Conservation (phyloP, 2,113 vertebrate genomes). For the Solea solea region DNA sequence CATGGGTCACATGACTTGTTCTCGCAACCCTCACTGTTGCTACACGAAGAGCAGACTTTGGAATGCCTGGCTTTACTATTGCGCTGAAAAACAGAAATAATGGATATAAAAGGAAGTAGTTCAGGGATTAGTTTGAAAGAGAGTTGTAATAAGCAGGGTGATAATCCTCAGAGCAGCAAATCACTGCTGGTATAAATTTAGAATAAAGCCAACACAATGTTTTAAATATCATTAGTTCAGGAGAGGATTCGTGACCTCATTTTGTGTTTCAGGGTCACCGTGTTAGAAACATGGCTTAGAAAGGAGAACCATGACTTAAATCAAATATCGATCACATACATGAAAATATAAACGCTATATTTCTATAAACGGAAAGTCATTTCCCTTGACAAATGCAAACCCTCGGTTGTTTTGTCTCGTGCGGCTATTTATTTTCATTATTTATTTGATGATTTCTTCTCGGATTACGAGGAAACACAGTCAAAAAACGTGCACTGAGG, state of each 20-base stretch:
- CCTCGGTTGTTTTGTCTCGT: slow-evolving; percentile 30
- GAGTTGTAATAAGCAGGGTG: neutral
- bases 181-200: neutral
- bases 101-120: neutral
- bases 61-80: neutral
- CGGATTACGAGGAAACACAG: slow-evolving; percentile 17
- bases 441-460: slow-evolving; percentile 44
- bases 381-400: slow-evolving; percentile 8
- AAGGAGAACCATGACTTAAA: neutral
- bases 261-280: slow-evolving; percentile 17
- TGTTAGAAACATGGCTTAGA: slow-evolving; percentile 15
- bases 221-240: neutral
- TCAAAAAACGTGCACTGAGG: slow-evolving; percentile 53
- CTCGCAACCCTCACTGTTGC: neutral
- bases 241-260: neutral
- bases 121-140: neutral
- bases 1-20: slow-evolving; percentile 25
- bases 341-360: neutral
- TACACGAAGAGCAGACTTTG: neutral
- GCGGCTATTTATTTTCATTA: slow-evolving; percentile 50
- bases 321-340: too few species aligned
- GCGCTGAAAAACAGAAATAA: neutral
- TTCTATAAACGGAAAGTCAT: slow-evolving; percentile 43
- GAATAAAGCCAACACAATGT: neutral
- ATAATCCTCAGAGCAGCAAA: neutral